Evolutionary conservation across 2,113 vertebrate genomes (phyloP), one percentile per base, ranked within the genome.

Genomic region (Neomonachus schauinslandi): DNA sequence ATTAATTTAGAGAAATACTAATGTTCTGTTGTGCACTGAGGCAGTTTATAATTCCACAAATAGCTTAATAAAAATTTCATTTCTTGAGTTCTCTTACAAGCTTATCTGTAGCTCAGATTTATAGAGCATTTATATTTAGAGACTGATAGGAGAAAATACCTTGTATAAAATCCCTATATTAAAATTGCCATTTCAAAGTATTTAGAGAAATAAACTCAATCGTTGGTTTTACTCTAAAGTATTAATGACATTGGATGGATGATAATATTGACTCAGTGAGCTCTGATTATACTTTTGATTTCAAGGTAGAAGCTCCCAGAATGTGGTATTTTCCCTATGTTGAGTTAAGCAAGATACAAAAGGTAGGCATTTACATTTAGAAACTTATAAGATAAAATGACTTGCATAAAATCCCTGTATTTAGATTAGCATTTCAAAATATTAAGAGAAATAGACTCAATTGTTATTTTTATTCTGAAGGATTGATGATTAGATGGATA

Each of bases 1-100:
- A 81, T 86, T 94, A 86, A 85, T 49, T 74, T 91, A 91, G 65
- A 94, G 36, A 94, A 84, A 82, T 76, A 57, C 9, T 57, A 87
- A 49, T 76, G 31, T 63, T 72, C 42, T 55, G 16, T 63, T 89
- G 10, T 69, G 39, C 71, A 31, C 22, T 59, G 7, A 83, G 24
- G n/a, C 18, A 89, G 18, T 79, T 77, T 88, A n/a, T 71, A 88
- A 77, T 31, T 65, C 7, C 31, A 80, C 49, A 80, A 81, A 69
- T 31, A 85, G 36, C 22, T 79, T 95, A 26, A 86, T 79, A 61
- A 79, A 92, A 92, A 51, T 18, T 65, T 80, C 16, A 46, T 65
- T 89, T 77, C 7, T 79, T 88, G n/a, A 76, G 61, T 81, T 79
- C 4, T 39, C 39, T 67, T 79, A 89, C 11, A 83, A 86, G 22